Percentiles rank a stretch among this genome's conserved stretches.
phyloP scores from a whole-genome alignment of 2,113 vertebrate species.

The Zingel zingel region DNA sequence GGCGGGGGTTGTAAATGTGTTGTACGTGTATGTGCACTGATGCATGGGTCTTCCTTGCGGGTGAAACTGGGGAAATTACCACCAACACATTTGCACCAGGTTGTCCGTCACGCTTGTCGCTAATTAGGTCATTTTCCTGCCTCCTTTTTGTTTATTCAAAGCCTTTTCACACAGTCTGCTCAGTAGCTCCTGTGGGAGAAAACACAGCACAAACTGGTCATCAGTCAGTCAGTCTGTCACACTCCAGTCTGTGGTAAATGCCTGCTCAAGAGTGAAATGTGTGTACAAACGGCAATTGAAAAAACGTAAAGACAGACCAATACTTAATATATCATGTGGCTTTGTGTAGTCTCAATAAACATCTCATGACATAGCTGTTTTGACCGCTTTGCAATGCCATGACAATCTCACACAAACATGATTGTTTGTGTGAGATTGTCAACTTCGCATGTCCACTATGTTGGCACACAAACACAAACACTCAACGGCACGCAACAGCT shows the following conservation, averaged over 20 bases:
- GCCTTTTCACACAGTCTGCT: constrained; percentile 33
- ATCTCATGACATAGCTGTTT: constrained; percentile 3
- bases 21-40: constrained; percentile 15
- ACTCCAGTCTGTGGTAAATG: constrained; percentile 12
- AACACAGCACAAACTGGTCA: constrained; percentile 50
- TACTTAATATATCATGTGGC: neutral
- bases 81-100: constrained; percentile 51
- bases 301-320: neutral
- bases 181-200: constrained; percentile 51
- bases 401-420: constrained; percentile 25
- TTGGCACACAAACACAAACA: neutral
- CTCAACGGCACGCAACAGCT: neutral
- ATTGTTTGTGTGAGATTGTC: constrained; percentile 40
- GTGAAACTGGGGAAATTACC: constrained; percentile 48
- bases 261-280: constrained; percentile 12
- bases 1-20: constrained; percentile 25
- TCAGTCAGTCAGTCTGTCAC: constrained; percentile 4
- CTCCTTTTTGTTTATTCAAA: constrained; percentile 40
- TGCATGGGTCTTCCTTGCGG: constrained; percentile 63
- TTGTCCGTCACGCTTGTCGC: constrained; percentile 7
- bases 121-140: constrained; percentile 73
- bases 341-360: neutral
- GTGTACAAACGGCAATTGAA: neutral
- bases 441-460: constrained; percentile 15
- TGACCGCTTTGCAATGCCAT: constrained; percentile 14